phyloP scores from a whole-genome alignment of 2,113 vertebrate species.

The Rhineura floridana region DNA sequence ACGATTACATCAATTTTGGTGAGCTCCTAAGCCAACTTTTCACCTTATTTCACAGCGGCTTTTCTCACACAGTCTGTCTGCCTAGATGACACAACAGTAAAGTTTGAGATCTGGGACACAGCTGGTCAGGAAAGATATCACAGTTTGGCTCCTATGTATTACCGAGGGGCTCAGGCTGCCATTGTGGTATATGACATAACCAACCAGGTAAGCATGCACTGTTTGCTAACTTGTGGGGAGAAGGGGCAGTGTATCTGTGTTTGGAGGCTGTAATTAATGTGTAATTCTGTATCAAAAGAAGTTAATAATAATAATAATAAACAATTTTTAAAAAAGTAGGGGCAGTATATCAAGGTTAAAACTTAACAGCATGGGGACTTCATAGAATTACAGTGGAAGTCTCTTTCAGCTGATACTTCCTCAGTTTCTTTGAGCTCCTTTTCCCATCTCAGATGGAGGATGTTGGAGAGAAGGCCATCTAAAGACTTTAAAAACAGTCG shows the following conservation, averaged over 20 bases:
- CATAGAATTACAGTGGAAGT: neutral
- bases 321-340: too few relatives aligned
- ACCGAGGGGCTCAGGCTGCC: constrained; percentile 80
- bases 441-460: neutral
- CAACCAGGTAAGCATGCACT: constrained; percentile 77
- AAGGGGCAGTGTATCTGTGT: neutral
- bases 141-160: constrained; percentile 86
- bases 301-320: too few relatives aligned
- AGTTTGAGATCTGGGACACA: constrained; percentile 86
- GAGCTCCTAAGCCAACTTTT: neutral
- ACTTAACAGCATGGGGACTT: neutral
- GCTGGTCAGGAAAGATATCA: constrained; percentile 84
- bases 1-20: neutral
- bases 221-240: neutral
- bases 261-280: too few relatives aligned
- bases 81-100: constrained; percentile 84
- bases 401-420: neutral
- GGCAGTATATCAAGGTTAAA: neutral
- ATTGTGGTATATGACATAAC: constrained; percentile 85
- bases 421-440: neutral
- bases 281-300: too few relatives aligned
- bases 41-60: constrained; percentile 65
- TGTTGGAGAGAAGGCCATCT: neutral
- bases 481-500: neutral
- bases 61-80: constrained; percentile 84